Evolutionary conservation across 2,888 invertebrate genomes (phyloP).

Genomic region (Drosophila anomalata): DNA sequence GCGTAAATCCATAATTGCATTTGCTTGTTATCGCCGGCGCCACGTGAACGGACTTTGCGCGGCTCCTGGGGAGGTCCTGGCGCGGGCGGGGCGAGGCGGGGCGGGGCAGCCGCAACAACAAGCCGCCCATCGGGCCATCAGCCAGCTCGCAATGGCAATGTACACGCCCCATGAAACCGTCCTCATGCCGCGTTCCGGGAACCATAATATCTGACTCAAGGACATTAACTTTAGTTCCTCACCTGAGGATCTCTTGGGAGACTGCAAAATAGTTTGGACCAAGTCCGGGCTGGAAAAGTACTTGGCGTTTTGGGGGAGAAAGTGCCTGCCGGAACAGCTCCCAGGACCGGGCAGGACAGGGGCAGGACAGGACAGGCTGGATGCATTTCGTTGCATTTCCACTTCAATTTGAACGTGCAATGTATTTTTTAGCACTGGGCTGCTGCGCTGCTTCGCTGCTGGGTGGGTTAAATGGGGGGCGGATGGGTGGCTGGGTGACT

Average conservation of each 20-base stretch:
- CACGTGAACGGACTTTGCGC: constrained; percentile 6
- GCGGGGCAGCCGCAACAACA: constrained; percentile 12
- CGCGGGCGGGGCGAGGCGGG: not conserved
- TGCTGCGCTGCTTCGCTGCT: not conserved
- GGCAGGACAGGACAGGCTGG: constrained; percentile 9
- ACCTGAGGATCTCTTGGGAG: too few species aligned
- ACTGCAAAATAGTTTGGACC: not conserved
- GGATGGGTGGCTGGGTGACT: not conserved
- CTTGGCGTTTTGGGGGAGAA: constrained; percentile 4
- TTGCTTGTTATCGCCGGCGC: constrained; percentile 56
- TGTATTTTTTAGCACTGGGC: constrained; percentile 69
- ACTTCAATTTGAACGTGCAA: constrained; percentile 74
- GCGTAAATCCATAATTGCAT: constrained; percentile 71
- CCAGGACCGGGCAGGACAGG: constrained; percentile 4
- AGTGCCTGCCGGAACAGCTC: not conserved
- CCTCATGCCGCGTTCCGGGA: not conserved
- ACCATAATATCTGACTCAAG: too few species aligned
- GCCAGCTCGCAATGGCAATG: constrained; percentile 3
- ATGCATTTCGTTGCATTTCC: constrained; percentile 63
- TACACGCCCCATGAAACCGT: constrained; percentile 11
- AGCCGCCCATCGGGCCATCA: not conserved
- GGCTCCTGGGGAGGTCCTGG: not conserved
- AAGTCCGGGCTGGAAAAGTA: not conserved
- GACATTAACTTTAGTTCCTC: too few species aligned
- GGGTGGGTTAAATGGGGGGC: constrained; percentile 6